A percentile compares a stretch with the other conserved stretches of the same genome.
phyloP scores from a whole-genome alignment of 2,797 vertebrate genomes.

The Graptemys geographica region DNA sequence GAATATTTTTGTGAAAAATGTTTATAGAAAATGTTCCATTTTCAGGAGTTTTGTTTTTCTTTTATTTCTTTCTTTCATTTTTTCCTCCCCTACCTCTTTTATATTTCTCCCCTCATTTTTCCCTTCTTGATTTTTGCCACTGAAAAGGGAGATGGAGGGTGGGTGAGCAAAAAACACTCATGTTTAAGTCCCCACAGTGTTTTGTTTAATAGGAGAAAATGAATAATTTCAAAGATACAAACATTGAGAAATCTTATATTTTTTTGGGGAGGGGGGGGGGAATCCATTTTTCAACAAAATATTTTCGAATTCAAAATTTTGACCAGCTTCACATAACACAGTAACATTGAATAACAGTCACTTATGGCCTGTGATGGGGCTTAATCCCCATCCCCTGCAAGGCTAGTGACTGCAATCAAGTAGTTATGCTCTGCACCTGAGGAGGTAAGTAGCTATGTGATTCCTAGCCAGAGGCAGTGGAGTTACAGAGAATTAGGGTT shows the following conservation, averaged over 20 bases:
- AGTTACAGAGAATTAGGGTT: no score
- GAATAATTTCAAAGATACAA: background rate
- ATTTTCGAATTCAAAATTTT: background rate
- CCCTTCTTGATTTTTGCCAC: background rate
- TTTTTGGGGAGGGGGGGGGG: no score
- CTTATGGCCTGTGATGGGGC: no score
- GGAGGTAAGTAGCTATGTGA: no score
- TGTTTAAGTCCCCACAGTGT: no score
- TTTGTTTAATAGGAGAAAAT: no score
- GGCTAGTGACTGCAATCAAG: no score
- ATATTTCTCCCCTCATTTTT: background rate
- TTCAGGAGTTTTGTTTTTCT: background rate
- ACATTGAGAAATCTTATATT: background rate
- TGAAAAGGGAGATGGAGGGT: background rate
- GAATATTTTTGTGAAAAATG: background rate
- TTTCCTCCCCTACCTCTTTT: background rate
- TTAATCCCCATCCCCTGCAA: no score
- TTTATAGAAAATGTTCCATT: background rate
- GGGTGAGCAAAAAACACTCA: background rate
- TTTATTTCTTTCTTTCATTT: background rate
- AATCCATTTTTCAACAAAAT: background rate
- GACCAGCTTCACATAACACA: background rate
- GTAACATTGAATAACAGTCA: background rate
- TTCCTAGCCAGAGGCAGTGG: background rate
- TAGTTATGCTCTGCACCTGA: no score